Percentiles rank a stretch among this genome's conserved stretches.
Evolutionary conservation across 2,797 vertebrate species (phyloP).

Genomic region (Pipistrellus nathusii): DNA sequence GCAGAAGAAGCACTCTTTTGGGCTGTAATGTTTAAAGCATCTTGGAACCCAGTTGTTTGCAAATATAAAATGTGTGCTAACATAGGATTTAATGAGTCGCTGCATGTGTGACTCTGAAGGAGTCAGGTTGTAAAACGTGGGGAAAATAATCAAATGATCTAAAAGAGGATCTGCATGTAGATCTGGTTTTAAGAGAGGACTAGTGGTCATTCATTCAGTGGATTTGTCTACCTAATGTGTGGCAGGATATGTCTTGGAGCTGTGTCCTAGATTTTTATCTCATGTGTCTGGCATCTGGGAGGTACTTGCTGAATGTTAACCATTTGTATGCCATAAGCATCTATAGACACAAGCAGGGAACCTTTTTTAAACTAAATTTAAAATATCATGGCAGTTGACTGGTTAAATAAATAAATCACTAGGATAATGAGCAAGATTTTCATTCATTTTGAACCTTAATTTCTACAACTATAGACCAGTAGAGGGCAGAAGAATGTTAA

Average conservation of each 20-base stretch:
- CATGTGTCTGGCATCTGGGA: background rate
- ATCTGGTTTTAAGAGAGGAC: background rate
- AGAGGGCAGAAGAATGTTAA: background rate
- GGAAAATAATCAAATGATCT: background rate
- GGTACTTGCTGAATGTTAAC: background rate
- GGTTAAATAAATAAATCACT: background rate
- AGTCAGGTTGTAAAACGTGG: background rate
- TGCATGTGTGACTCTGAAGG: slow-evolving; percentile 17
- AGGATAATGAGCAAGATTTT: background rate
- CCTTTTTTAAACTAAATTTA: too few species aligned
- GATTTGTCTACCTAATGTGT: background rate
- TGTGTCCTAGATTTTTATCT: background rate
- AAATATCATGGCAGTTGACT: too few species aligned
- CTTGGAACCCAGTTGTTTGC: slow-evolving; percentile 41
- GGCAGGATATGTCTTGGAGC: background rate
- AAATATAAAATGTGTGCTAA: slow-evolving; percentile 26
- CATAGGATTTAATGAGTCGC: background rate
- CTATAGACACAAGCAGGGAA: too few species aligned
- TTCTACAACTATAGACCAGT: background rate
- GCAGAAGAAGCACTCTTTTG: background rate
- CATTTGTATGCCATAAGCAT: too few species aligned
- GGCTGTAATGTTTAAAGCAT: slow-evolving; percentile 35
- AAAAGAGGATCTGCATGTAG: background rate
- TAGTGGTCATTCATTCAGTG: background rate
- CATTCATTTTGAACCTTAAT: background rate